phyloP scores from a whole-genome alignment of 2,888 invertebrate species.

The Phlogophora meticulosa region DNA sequence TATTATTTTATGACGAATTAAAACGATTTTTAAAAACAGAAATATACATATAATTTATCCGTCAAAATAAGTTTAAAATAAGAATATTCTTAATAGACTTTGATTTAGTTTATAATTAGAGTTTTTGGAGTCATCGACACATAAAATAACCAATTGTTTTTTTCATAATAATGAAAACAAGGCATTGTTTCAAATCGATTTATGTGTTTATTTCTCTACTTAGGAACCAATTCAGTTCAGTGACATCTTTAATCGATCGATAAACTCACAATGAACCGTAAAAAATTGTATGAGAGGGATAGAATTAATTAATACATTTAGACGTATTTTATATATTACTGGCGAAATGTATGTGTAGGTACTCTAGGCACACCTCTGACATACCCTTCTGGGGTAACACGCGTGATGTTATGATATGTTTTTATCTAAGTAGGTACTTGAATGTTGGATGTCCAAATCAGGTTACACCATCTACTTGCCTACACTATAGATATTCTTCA shows the following conservation, averaged over 20 bases:
- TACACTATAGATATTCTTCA: neutral
- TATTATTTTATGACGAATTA: too few relatives aligned
- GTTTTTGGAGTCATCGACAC: slow-evolving; percentile 7
- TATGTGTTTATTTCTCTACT: neutral
- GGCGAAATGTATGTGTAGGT: too few relatives aligned
- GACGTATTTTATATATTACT: too few relatives aligned
- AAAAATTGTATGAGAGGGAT: neutral
- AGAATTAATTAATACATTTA: too few relatives aligned
- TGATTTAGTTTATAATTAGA: neutral
- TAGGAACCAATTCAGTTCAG: slow-evolving; percentile 22
- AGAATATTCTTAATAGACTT: neutral
- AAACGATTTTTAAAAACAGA: too few relatives aligned
- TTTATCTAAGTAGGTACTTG: too few relatives aligned
- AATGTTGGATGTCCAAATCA: too few relatives aligned
- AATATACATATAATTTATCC: too few relatives aligned
- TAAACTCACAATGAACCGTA: neutral
- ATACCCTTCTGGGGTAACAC: too few relatives aligned
- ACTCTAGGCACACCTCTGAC: too few relatives aligned
- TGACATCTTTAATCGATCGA: slow-evolving; percentile 20
- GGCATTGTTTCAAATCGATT: slow-evolving; percentile 5
- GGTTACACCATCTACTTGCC: neutral
- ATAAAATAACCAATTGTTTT: neutral
- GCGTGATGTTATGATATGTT: too few relatives aligned
- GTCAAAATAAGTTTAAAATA: neutral
- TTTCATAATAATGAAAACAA: neutral